A percentile compares a stretch with the other conserved stretches of the same genome.
phyloP scores from a whole-genome alignment of 2,888 invertebrate genomes.

The Callosobruchus maculatus region DNA sequence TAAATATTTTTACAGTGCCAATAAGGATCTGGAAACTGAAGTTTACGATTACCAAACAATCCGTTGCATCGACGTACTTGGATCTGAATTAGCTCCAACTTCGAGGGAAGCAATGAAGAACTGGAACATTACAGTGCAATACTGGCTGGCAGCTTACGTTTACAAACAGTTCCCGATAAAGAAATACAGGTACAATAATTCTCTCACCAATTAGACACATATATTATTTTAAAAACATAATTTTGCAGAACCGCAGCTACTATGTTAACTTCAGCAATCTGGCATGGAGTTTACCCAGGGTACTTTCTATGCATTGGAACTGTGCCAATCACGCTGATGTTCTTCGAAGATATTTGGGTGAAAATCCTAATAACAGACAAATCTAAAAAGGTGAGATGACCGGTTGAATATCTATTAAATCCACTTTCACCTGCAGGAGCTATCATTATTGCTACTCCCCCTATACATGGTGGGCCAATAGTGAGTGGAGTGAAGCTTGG shows the following conservation, averaged over 20 bases:
- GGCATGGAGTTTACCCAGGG: constrained; percentile 94
- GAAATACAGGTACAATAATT: constrained; percentile 25
- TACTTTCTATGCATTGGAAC: constrained; percentile 92
- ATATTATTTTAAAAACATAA: too few relatives aligned
- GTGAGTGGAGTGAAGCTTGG: too few relatives aligned
- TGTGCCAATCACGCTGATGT: constrained; percentile 67
- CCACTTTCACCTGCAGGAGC: too few relatives aligned
- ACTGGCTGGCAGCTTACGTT: constrained; percentile 90
- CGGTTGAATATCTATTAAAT: too few relatives aligned
- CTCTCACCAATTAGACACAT: background rate
- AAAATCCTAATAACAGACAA: constrained; percentile 65
- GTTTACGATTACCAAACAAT: constrained; percentile 76
- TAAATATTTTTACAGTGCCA: background rate
- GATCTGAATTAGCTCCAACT: constrained; percentile 77
- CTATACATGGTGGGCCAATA: too few relatives aligned
- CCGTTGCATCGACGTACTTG: constrained; percentile 78
- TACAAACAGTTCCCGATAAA: constrained; percentile 79
- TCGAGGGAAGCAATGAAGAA: constrained; percentile 85
- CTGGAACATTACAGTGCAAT: constrained; percentile 96
- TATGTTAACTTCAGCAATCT: constrained; percentile 66
- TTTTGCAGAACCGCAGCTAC: constrained; percentile 50
- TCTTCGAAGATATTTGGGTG: constrained; percentile 59
- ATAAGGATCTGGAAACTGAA: constrained; percentile 28
- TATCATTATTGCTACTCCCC: too few relatives aligned
- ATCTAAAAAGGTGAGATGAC: constrained; percentile 55